Conservation (phyloP, 2,797 vertebrate species). For the Schizothorax lantsangensis region DNA sequence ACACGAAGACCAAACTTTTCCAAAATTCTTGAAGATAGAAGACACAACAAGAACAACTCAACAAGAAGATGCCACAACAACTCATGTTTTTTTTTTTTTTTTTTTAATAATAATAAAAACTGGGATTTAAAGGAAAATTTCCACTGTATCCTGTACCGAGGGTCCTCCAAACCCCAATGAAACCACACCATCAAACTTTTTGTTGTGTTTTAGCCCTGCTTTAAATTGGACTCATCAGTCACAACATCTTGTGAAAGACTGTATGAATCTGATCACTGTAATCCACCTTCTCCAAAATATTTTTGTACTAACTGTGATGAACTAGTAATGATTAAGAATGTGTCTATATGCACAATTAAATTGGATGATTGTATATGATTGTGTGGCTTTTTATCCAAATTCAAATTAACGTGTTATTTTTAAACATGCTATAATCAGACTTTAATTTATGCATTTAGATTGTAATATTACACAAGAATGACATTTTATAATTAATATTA, state of each 20-base stretch:
- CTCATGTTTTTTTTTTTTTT: not conserved
- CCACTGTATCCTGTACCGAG: not conserved
- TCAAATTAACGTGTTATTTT: not conserved
- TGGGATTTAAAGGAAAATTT: not conserved
- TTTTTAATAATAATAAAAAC: not conserved
- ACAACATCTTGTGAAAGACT: not conserved
- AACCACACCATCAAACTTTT: not conserved
- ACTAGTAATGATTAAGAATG: not conserved
- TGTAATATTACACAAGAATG: not conserved
- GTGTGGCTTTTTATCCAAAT: not conserved
- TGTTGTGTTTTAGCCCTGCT: not conserved
- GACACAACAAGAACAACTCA: not conserved
- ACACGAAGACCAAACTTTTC: constrained; percentile 36
- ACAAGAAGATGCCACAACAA: not conserved
- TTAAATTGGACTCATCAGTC: constrained; percentile 18
- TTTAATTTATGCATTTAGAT: not conserved
- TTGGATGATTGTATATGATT: not conserved
- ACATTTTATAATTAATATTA: not conserved
- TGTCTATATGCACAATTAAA: constrained; percentile 21
- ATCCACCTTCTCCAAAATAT: not conserved
- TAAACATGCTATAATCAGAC: not conserved
- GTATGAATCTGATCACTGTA: not conserved
- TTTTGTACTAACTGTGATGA: not conserved
- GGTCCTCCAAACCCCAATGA: not conserved
- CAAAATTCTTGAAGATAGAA: constrained; percentile 2